Base-by-base conservation (phyloP, 2,113 vertebrate genomes). In the Hippoglossus stenolepis region DNA sequence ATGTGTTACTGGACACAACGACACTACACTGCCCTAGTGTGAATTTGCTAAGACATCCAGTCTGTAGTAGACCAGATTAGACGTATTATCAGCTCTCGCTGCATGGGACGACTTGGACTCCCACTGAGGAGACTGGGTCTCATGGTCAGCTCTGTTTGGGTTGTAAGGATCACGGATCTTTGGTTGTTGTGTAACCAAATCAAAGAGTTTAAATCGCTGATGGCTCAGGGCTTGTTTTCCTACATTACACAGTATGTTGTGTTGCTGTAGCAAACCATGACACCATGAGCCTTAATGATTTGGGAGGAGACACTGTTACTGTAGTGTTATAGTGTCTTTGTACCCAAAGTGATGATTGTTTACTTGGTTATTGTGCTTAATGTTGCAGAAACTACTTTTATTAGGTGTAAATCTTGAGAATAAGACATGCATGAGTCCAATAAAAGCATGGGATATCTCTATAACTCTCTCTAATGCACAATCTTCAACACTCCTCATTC, bases 41-140 rank as follows among this genome's bases (percentile, higher is more conserved):
- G 23, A 82, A 57, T 83, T 81, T 76, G 66, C 60, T 65, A 70
- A 82, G 51, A 58, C 70, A 49, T 49, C 65, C 67, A 72, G 80
- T 83, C 73, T 28, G 70, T 80, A 75, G 83, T 87, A 84, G 85
- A 87, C 74, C 78, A 84, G 89, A 91, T 90, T 90, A 92, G 83
- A 11, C 4, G 76, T 76, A 83, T 91, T 87, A 89, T 77, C 76
- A 65, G 71, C 72, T 82, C 75, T 79, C 75, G 4, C 84, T 66
- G 80, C 77, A 71, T 85, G 84, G 31, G 88, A 64, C 77, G 78
- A 84, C 75, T 66, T 77, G 3, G 73, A 73, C 74, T 84, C 82
- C 79, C 51, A 70, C 77, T 66, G 77, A 4, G 83, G 14, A 69
- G 73, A 72, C 59, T 11, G 24, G 45, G 26, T 79, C 75, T 85